A percentile compares a stretch with the other conserved stretches of the same genome.
Evolutionary conservation across 2,888 invertebrate genomes (phyloP).

Genomic region (Megalurothrips usitatus): DNA sequence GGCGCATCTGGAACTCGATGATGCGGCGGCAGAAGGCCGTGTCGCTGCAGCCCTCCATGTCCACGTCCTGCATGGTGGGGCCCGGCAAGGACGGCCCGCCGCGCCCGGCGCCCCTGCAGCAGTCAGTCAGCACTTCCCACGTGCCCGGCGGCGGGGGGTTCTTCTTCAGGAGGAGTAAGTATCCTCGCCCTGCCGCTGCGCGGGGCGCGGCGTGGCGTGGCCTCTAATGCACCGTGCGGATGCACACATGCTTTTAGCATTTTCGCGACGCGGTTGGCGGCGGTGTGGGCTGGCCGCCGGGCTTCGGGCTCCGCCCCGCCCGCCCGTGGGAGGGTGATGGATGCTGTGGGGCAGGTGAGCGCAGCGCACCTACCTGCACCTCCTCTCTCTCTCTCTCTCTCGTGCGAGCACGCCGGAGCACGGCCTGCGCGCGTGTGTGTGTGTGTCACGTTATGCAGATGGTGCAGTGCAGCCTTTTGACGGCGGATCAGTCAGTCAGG

Average conservation of each 20-base stretch:
- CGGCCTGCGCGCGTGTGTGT: neutral
- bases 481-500: slow-evolving; percentile 7
- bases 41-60: slow-evolving; percentile 23
- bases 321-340: neutral
- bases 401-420: too few species aligned
- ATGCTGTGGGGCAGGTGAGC: neutral
- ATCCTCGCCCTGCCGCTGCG: neutral
- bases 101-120: slow-evolving; percentile 6
- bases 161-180: slow-evolving; percentile 24
- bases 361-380: too few species aligned
- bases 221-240: too few species aligned
- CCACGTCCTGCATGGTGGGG: slow-evolving; percentile 12
- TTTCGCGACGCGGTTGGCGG: too few species aligned
- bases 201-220: neutral
- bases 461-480: neutral
- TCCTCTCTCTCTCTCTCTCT: too few species aligned
- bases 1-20: slow-evolving; percentile 16
- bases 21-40: slow-evolving; percentile 14
- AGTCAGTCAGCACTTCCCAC: slow-evolving; percentile 10
- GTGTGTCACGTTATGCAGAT: slow-evolving; percentile 5
- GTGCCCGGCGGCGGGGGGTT: neutral
- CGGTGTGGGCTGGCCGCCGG: neutral
- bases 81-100: neutral
- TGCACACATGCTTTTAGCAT: too few species aligned
- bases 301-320: neutral